A percentile compares a stretch with the other conserved stretches of the same genome.
phyloP scores from a whole-genome alignment of 2,113 vertebrate species.

The Archocentrus centrarchus region DNA sequence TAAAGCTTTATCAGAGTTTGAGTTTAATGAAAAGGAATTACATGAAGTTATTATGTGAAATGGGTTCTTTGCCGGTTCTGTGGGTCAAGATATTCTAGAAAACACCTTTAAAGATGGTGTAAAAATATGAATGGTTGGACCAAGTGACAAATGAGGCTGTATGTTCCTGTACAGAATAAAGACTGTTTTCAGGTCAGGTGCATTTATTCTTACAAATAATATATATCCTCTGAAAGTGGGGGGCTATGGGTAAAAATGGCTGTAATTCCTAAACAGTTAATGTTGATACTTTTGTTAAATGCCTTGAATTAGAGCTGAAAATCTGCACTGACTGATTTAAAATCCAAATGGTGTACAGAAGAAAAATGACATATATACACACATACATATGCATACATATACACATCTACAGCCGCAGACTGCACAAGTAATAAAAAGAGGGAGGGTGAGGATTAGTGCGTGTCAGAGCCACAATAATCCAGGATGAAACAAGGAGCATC shows the following conservation, averaged over 20 bases:
- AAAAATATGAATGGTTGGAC: background rate
- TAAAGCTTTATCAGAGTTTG: conserved; percentile 41
- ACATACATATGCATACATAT: background rate
- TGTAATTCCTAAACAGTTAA: background rate
- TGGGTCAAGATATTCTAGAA: conserved; percentile 28
- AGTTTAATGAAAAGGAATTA: conserved; percentile 52
- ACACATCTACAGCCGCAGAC: rapidly evolving
- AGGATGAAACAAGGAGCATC: background rate
- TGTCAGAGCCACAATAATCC: background rate
- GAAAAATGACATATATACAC: background rate
- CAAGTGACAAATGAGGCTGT: background rate
- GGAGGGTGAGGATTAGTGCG: background rate
- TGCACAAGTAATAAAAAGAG: background rate
- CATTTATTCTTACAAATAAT: background rate
- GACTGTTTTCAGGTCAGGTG: background rate
- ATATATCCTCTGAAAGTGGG: background rate
- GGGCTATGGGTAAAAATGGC: background rate
- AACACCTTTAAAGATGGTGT: background rate
- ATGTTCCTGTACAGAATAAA: background rate
- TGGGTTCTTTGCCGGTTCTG: conserved; percentile 17
- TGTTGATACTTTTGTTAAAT: background rate
- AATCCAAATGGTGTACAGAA: background rate
- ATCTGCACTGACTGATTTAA: background rate
- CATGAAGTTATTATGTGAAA: conserved; percentile 9
- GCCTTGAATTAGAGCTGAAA: background rate